Percentiles rank a stretch among this genome's conserved stretches.
These are phyloP conservation scores for Spicauda simplicius DNA, from an alignment of 2,888 invertebrate species.

Conservation along the genomic window DNA sequence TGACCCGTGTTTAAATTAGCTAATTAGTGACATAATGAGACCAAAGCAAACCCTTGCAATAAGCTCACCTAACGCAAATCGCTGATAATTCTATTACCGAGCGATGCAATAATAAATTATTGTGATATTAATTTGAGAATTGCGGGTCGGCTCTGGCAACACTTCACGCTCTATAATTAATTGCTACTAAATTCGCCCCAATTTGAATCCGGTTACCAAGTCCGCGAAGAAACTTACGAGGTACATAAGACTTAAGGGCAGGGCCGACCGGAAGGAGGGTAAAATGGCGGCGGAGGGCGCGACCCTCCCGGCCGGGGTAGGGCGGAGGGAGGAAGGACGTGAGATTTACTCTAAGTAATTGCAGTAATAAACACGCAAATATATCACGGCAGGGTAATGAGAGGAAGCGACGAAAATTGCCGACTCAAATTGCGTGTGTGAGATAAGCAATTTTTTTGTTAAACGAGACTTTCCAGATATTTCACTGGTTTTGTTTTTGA, in stretches of 20 bases:
- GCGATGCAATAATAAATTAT: constrained; percentile 29
- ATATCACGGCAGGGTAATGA: constrained; percentile 84
- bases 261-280: constrained; percentile 83
- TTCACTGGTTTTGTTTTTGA: constrained; percentile 53
- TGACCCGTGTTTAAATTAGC: neutral
- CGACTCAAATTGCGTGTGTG: constrained; percentile 84
- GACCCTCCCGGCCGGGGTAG: constrained; percentile 67
- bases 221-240: constrained; percentile 84
- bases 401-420: constrained; percentile 83
- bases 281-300: constrained; percentile 80
- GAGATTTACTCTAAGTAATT: constrained; percentile 86
- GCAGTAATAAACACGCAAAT: constrained; percentile 86
- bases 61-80: constrained; percentile 23
- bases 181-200: constrained; percentile 85
- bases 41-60: constrained; percentile 15
- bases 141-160: constrained; percentile 71
- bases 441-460: constrained; percentile 80
- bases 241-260: constrained; percentile 85
- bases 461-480: constrained; percentile 52
- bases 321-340: constrained; percentile 79
- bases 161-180: constrained; percentile 82
- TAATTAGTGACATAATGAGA: constrained; percentile 6
- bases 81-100: constrained; percentile 27
- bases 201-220: constrained; percentile 84
- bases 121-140: constrained; percentile 66